These are phyloP conservation scores for Scopus umbretta DNA, from an alignment of 2,113 vertebrate species.

Conservation along the genomic window DNA sequence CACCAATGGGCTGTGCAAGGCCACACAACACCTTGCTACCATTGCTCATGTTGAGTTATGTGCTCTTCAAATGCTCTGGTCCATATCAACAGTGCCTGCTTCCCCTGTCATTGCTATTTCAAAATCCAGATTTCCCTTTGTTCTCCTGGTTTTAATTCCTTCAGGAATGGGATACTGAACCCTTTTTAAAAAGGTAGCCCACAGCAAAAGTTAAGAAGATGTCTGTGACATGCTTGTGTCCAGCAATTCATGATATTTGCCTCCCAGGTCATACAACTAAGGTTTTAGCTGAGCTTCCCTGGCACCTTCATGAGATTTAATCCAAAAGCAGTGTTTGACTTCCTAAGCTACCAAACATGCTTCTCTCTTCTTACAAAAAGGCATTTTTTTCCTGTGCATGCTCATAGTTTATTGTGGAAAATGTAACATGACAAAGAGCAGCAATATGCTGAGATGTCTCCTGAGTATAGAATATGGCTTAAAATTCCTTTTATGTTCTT, in stretches of 20 bases:
- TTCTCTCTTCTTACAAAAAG: neutral
- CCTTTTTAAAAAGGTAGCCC: neutral
- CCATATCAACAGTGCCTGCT: neutral
- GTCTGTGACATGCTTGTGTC: neutral
- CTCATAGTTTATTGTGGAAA: neutral
- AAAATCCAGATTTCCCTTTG: neutral
- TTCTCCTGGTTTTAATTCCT: neutral
- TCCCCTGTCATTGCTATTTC: neutral
- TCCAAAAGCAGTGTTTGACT: neutral
- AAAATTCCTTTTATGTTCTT: neutral
- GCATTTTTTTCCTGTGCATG: neutral
- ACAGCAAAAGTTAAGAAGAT: neutral
- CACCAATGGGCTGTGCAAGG: neutral
- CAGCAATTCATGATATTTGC: neutral
- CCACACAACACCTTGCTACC: neutral
- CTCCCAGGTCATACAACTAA: neutral
- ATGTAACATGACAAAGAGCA: neutral
- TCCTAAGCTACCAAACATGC: neutral
- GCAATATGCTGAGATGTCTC: neutral
- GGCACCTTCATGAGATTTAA: neutral
- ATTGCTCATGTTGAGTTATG: neutral
- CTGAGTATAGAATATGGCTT: neutral
- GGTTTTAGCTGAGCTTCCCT: neutral
- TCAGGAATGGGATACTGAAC: neutral
- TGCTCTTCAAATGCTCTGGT: neutral